Base-by-base conservation (phyloP, 2,113 vertebrate species). In the Hippocampus barbouri region DNA sequence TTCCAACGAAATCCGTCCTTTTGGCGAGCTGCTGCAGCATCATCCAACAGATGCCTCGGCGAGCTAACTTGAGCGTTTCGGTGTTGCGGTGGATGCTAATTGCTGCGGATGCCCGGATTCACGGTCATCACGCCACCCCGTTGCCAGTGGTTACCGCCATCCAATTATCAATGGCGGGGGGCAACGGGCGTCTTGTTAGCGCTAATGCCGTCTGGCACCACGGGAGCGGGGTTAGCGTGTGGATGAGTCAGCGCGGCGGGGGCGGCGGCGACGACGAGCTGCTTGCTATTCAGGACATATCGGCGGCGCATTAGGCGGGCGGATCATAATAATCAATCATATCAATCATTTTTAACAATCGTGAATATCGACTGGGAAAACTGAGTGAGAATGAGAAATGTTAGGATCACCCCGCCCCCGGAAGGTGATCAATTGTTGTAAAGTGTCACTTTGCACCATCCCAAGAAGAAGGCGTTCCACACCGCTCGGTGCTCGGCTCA, bases 141-240 rank as follows among this genome's bases (percentile, higher is more conserved):
- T 79, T 80, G 80, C 74, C 63, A 79, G 43, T 47, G 69, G 71
- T 64, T 77, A 66, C 60, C 61, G 59, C 72, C 67, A 75, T 81
- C 84, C 81, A 87, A 81, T 86, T 82, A 88, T 88, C 75, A 86
- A 85, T 82, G 59, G 69, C 65, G 30, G 30, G 47, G 76, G 61
- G 71, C 83, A 73, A 81, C 76, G 72, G 82, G 77, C 73, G 49
- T 79, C 81, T 83, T 84, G 84, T 87, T 88, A 78, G 76, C n/a
- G 9, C 71, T 85, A 81, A 89, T 87, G 68, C 75, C 72, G 82
- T 71, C 75, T 84, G 86, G 77, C 89, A 79, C 62, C 14, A 57
- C n/a, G 77, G 78, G 77, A 69, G 73, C 71, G 40, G 69, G 80
- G 77, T 83, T 74, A 81, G 76, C n/a, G 27, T 68, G 77, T 69